phyloP scores from a whole-genome alignment of 2,888 invertebrate species.

The Machimus atricapillus region DNA sequence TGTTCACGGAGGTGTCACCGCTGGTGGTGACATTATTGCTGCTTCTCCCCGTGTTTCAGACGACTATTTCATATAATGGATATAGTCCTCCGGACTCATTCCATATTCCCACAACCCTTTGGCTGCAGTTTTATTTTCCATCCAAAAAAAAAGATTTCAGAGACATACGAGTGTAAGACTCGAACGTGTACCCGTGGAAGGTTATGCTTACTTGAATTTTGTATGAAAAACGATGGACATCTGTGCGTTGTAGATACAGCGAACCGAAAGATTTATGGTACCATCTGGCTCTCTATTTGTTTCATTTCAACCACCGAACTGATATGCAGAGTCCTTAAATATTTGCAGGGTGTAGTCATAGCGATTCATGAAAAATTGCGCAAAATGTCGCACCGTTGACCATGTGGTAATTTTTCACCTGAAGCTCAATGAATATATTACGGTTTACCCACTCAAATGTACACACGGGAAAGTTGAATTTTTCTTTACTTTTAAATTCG shows the following conservation, averaged over 20 bases:
- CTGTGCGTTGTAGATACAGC: not conserved
- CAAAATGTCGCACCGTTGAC: constrained; percentile 1
- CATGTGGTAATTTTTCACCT: not conserved
- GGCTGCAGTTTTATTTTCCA: not conserved
- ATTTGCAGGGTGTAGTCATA: not conserved
- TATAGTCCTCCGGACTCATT: not conserved
- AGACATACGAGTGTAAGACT: not conserved
- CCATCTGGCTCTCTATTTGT: not conserved
- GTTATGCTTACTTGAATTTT: not conserved
- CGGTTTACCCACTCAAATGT: not conserved
- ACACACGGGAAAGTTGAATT: not conserved
- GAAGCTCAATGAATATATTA: not conserved
- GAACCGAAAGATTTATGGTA: not conserved
- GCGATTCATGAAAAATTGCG: not conserved
- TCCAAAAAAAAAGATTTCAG: not conserved
- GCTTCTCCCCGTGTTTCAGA: not conserved
- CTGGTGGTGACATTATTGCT: not conserved
- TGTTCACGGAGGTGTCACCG: not conserved
- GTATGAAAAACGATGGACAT: constrained; percentile 4
- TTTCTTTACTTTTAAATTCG: not conserved
- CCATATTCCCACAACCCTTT: not conserved
- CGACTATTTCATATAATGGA: not conserved
- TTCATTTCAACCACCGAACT: constrained; percentile 1
- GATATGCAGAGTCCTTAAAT: not conserved
- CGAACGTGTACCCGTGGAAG: not conserved